Evolutionary conservation across 92 coral and sea anemone species (phyloP).

Genomic region (Palythoa grandis): DNA sequence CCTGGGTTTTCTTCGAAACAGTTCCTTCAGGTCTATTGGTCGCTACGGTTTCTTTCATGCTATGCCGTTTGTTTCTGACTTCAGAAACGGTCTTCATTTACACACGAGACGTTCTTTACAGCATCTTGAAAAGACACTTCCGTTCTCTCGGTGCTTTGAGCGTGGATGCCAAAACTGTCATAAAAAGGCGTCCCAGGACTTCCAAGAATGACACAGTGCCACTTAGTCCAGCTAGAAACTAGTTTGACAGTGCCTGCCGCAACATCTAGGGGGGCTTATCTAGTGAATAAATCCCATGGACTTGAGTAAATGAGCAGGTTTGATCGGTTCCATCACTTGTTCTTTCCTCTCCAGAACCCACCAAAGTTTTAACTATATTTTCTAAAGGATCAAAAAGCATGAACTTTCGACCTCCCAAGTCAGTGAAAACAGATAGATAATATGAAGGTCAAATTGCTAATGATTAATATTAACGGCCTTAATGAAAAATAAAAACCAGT

Average conservation of each 20-base stretch:
- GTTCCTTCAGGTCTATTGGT: slow-evolving; percentile 62
- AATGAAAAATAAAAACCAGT: neutral
- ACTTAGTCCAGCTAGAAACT: neutral
- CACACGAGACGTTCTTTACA: slow-evolving; percentile 4
- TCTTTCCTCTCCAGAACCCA: slow-evolving; percentile 41
- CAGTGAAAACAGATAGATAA: slow-evolving; percentile 39
- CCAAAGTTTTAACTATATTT: slow-evolving; percentile 15
- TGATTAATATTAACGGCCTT: no score
- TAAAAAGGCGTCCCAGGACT: slow-evolving; percentile 26
- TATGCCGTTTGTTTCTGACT: neutral
- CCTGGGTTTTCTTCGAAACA: slow-evolving; percentile 1
- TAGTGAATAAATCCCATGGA: slow-evolving; percentile 42
- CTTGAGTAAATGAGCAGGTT: slow-evolving; percentile 52
- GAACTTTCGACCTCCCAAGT: slow-evolving; percentile 17
- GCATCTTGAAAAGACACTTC: slow-evolving; percentile 31
- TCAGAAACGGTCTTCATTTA: slow-evolving; percentile 13
- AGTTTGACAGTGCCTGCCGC: slow-evolving; percentile 39
- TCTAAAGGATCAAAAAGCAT: slow-evolving; percentile 17
- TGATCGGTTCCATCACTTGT: slow-evolving; percentile 38
- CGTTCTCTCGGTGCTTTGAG: neutral
- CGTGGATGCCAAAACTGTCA: no score
- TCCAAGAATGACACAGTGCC: slow-evolving; percentile 23
- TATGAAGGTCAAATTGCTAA: neutral
- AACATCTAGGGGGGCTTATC: slow-evolving; percentile 28
- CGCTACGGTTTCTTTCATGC: slow-evolving; percentile 36